phyloP scores from a whole-genome alignment of 2,797 vertebrate genomes.

The Agapornis canus region DNA sequence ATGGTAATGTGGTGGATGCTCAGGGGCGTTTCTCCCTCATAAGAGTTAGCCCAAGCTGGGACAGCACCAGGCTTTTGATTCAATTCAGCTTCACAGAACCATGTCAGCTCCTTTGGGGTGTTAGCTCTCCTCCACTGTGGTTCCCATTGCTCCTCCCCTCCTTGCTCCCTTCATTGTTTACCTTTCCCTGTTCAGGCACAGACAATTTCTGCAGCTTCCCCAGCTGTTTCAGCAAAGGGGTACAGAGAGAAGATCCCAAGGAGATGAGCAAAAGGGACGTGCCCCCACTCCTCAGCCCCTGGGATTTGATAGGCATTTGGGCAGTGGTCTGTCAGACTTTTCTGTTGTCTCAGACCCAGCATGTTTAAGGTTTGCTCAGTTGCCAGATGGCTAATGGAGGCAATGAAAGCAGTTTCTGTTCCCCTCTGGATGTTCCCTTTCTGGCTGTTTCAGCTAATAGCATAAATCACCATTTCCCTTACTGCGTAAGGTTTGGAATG shows the following conservation, averaged over 20 bases:
- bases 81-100: background rate
- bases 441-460: background rate
- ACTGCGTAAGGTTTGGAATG: background rate
- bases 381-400: background rate
- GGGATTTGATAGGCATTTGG: background rate
- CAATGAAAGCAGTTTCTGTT: background rate
- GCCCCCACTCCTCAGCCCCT: background rate
- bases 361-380: background rate
- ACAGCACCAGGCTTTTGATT: background rate
- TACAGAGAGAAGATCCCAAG: background rate
- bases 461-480: background rate
- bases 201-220: background rate
- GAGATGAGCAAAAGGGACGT: background rate
- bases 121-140: background rate
- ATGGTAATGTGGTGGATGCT: background rate
- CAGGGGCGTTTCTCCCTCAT: background rate
- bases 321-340: background rate
- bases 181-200: background rate
- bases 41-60: background rate
- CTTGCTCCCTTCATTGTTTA: background rate
- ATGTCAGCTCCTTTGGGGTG: rapidly evolving
- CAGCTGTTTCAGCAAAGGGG: background rate
- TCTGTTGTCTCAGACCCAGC: background rate
- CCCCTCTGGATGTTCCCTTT: background rate
- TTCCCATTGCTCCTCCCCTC: background rate